Evolutionary conservation across 1,140 invertebrate genomes (phyloP).

Genomic region (Ptiloglossa arizonensis): DNA sequence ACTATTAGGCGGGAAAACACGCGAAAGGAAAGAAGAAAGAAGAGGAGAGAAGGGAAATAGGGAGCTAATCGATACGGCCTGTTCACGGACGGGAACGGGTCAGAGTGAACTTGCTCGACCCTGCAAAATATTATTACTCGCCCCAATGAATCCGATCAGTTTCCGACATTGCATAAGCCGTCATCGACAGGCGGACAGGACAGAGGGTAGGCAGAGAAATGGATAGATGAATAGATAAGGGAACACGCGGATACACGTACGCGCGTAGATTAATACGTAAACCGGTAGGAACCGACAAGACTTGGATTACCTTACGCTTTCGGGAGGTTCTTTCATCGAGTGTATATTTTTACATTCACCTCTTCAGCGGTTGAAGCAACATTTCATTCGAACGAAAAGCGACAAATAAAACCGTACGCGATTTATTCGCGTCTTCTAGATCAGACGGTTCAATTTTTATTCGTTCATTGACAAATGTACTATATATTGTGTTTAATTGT

Average conservation of each 20-base stretch:
- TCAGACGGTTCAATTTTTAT: no score
- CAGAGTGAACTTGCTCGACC: conserved; percentile 76
- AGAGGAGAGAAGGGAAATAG: conserved; percentile 27
- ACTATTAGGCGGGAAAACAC: conserved; percentile 43
- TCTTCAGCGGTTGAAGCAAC: no score
- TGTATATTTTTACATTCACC: no score
- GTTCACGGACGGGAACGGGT: conserved; percentile 67
- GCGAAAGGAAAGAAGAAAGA: conserved; percentile 38
- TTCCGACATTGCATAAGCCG: conserved; percentile 77
- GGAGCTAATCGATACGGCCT: conserved; percentile 73
- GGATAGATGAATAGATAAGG: conserved; percentile 48
- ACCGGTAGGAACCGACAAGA: neutral
- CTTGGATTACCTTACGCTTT: no score
- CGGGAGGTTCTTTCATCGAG: no score
- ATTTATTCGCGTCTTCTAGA: no score
- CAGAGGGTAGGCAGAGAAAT: conserved; percentile 24
- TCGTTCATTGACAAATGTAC: no score
- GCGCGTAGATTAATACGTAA: conserved; percentile 18
- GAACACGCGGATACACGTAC: conserved; percentile 17
- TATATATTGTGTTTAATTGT: no score
- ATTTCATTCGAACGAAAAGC: no score
- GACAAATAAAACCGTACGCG: no score
- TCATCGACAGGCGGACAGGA: conserved; percentile 62
- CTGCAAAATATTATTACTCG: conserved; percentile 78
- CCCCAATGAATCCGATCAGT: conserved; percentile 77